Percentiles rank a stretch among this genome's conserved stretches.
These are phyloP conservation scores for Ophioninae sp. DNA, from an alignment of 2,888 invertebrate genomes.

Conservation along the genomic window DNA sequence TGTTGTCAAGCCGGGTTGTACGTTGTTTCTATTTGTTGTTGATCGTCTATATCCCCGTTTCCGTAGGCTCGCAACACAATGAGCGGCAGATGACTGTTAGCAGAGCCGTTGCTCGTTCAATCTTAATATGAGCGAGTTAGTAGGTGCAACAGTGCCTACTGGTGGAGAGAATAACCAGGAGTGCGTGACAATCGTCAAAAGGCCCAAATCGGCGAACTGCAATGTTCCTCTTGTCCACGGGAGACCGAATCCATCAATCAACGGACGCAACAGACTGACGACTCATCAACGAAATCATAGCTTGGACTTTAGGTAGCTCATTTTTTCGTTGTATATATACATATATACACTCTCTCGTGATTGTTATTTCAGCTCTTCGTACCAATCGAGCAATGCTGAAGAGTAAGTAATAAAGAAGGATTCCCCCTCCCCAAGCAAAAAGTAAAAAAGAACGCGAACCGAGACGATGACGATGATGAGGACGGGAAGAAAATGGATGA, in stretches of 20 bases:
- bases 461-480: not conserved
- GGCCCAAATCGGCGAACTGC: slow-evolving; percentile 79
- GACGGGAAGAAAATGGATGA: not conserved
- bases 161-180: slow-evolving; percentile 79
- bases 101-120: slow-evolving; percentile 76
- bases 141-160: slow-evolving; percentile 77
- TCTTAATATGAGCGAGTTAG: slow-evolving; percentile 80
- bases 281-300: slow-evolving; percentile 94
- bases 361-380: slow-evolving; percentile 30
- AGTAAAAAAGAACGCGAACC: not conserved
- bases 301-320: slow-evolving; percentile 90
- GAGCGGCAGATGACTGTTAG: slow-evolving; percentile 80
- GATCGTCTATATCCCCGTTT: slow-evolving; percentile 21
- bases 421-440: not conserved
- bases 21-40: slow-evolving; percentile 27
- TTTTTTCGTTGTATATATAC: slow-evolving; percentile 29
- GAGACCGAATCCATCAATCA: slow-evolving; percentile 81
- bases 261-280: slow-evolving; percentile 83
- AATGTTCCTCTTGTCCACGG: slow-evolving; percentile 85
- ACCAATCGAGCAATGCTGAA: not conserved
- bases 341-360: slow-evolving; percentile 17
- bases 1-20: not conserved
- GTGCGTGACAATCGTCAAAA: slow-evolving; percentile 79
- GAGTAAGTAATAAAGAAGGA: not conserved
- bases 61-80: slow-evolving; percentile 74